Percentiles rank a stretch among this genome's conserved stretches.
These are phyloP conservation scores for Drosophila siamana DNA, from an alignment of 2,888 invertebrate species.

Conservation along the genomic window DNA sequence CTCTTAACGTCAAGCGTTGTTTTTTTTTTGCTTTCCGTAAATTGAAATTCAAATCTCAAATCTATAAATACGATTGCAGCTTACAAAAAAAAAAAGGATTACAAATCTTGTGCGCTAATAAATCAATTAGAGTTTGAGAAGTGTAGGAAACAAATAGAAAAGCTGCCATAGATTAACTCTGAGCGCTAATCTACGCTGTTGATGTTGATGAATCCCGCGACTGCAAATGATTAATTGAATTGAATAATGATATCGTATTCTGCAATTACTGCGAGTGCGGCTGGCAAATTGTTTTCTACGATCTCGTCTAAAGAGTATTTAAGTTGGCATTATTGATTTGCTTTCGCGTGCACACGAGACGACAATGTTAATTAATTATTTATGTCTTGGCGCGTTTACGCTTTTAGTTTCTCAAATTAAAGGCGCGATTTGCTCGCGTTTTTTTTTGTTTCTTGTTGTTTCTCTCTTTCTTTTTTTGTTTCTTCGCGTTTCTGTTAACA, in stretches of 20 bases:
- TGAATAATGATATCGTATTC: not conserved
- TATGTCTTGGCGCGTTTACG: slow-evolving; percentile 61
- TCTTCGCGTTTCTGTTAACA: slow-evolving; percentile 37
- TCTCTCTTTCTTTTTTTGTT: no score
- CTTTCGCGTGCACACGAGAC: slow-evolving; percentile 5
- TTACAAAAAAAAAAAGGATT: not conserved
- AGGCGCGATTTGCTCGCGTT: slow-evolving; percentile 59
- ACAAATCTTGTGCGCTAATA: no score
- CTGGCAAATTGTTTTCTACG: not conserved
- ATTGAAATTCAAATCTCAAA: not conserved
- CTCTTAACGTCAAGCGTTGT: not conserved
- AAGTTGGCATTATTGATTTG: slow-evolving; percentile 3
- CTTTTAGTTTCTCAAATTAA: slow-evolving; percentile 65
- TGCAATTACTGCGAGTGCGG: not conserved
- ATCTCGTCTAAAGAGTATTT: slow-evolving; percentile 13
- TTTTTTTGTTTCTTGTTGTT: no score
- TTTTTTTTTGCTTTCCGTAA: not conserved
- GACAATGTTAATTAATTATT: slow-evolving; percentile 59
- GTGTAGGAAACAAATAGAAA: not conserved
- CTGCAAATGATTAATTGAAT: slow-evolving; percentile 1
- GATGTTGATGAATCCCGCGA: not conserved
- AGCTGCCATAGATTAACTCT: not conserved
- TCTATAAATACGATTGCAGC: not conserved
- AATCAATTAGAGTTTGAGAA: not conserved
- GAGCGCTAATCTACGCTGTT: not conserved